These are phyloP conservation scores for Bufo gargarizans DNA, from an alignment of 2,113 vertebrate genomes.

Conservation along the genomic window DNA sequence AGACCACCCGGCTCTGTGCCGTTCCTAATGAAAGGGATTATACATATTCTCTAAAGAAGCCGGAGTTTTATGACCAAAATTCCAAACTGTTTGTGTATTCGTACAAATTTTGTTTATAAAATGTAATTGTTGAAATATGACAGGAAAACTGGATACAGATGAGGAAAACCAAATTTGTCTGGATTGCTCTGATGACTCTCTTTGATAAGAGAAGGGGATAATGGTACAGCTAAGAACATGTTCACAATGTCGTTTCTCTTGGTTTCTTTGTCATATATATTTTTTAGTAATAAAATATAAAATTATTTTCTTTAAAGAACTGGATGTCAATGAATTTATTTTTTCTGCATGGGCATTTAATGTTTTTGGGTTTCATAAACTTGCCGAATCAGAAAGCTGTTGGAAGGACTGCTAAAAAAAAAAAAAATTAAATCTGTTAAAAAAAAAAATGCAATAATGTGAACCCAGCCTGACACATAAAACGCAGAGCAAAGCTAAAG, in stretches of 20 bases:
- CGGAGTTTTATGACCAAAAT: constrained; percentile 46
- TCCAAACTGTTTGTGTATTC: constrained; percentile 48
- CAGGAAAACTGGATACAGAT: constrained; percentile 54
- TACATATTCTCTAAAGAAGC: constrained; percentile 38
- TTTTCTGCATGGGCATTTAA: no score
- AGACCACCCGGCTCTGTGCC: constrained; percentile 48
- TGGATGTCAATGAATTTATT: no score
- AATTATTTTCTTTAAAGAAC: no score
- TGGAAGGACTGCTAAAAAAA: no score
- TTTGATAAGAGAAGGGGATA: not conserved
- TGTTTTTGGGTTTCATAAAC: no score
- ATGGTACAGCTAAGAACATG: not conserved
- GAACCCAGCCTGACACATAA: no score
- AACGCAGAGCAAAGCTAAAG: no score
- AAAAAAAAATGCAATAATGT: no score
- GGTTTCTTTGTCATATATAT: not conserved
- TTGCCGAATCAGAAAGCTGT: no score
- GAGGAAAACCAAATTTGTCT: constrained; percentile 25
- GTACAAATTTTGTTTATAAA: constrained; percentile 55
- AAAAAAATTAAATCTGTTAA: no score
- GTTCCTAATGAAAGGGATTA: constrained; percentile 45
- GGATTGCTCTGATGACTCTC: not conserved
- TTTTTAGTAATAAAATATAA: not conserved
- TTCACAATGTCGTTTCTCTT: not conserved
- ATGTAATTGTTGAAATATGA: constrained; percentile 59